A percentile compares a stretch with the other conserved stretches of the same genome.
phyloP scores from a whole-genome alignment of 2,113 vertebrate species.

The Catagonus wagneri region DNA sequence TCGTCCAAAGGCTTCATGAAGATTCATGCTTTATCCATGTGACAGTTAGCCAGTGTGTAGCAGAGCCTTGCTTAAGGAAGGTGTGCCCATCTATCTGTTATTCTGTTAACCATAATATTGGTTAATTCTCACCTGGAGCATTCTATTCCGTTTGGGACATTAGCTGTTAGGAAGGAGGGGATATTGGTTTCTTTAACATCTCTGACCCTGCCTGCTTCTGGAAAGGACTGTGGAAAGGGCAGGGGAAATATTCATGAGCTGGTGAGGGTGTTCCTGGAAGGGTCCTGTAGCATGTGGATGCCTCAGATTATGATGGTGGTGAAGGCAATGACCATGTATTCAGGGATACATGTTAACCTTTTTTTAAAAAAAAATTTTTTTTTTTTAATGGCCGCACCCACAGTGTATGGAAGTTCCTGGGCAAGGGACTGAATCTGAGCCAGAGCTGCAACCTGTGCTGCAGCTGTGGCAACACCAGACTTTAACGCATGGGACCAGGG shows the following conservation, averaged over 20 bases:
- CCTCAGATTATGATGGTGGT: background rate
- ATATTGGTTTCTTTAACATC: background rate
- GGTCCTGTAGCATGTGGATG: background rate
- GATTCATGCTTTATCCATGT: background rate
- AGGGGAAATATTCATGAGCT: background rate
- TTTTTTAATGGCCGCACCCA: no score
- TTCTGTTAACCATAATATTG: background rate
- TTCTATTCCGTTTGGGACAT: background rate
- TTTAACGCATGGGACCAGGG: no score
- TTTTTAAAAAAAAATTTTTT: no score
- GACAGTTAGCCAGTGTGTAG: background rate
- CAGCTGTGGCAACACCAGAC: no score
- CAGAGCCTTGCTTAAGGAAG: background rate
- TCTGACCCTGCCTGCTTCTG: background rate
- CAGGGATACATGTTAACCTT: background rate
- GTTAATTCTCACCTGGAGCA: background rate
- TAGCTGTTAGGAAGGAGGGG: background rate
- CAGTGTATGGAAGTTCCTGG: no score
- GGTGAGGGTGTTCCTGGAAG: background rate
- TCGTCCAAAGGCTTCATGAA: background rate
- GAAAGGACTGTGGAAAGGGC: background rate
- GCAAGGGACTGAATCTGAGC: no score
- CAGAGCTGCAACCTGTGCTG: no score
- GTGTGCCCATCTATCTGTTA: background rate
- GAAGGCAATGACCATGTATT: background rate